Conservation (phyloP, 2,113 vertebrate genomes). For the Hypomesus transpacificus region DNA sequence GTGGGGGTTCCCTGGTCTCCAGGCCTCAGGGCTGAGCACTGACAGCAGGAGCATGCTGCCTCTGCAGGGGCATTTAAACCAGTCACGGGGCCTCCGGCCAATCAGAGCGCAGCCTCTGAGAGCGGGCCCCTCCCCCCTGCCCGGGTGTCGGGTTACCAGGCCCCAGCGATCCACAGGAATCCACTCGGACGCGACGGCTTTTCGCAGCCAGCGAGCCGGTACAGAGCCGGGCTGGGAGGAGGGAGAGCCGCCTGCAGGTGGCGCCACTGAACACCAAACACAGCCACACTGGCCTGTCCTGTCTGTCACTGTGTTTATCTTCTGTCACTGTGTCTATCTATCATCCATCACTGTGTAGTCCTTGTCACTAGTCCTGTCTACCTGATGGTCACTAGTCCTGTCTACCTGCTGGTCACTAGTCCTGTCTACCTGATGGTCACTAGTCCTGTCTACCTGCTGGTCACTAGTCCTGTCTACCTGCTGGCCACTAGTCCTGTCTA, state of each 20-base stretch:
- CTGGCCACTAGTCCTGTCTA: no score
- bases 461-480: no score
- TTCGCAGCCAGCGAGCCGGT: constrained; percentile 36
- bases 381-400: no score
- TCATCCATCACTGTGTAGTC: no score
- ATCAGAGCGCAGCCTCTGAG: constrained; percentile 54
- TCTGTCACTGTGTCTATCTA: no score
- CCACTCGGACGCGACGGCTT: constrained; percentile 37
- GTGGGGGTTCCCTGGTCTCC: background rate
- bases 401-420: no score
- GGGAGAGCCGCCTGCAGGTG: constrained; percentile 61
- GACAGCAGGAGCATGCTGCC: constrained; percentile 58
- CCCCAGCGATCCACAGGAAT: constrained; percentile 64
- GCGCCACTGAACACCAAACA: constrained; percentile 45
- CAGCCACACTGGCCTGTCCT: constrained; percentile 11
- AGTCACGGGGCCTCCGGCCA: constrained; percentile 61
- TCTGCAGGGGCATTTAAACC: constrained; percentile 73
- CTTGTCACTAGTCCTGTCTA: no score
- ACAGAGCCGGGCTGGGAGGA: constrained; percentile 35
- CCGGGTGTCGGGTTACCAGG: constrained; percentile 65
- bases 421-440: no score
- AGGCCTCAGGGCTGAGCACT: constrained; percentile 30
- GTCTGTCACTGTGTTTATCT: no score
- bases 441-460: no score
- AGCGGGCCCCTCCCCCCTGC: constrained; percentile 54